Evolutionary conservation across 2,797 vertebrate species (phyloP), one percentile per base, ranked within the genome.

Genomic region (Bucorvus abyssinicus): DNA sequence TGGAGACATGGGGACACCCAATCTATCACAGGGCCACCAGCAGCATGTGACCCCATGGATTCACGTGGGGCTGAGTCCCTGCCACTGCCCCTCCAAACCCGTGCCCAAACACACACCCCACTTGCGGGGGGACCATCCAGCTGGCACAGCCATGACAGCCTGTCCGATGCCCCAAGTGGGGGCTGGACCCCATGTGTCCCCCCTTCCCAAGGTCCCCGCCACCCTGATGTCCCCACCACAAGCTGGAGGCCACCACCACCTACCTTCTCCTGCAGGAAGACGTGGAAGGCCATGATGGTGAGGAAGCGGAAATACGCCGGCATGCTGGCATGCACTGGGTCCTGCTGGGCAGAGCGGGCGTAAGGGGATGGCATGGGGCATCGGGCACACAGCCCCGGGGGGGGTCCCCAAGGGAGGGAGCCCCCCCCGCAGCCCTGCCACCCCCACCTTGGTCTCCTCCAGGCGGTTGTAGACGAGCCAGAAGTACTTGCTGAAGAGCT

Each of bases 181-280:
- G 14, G 19, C 44, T 32, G 26, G 38, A 75, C 38, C 26, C 13
- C 34, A 12, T 6, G 9, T 67, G 0, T 6, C 10, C 9, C 9
- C 2, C 9, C 55, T 26, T 12, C 34, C 26, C 4, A 1, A 59
- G 26, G 44, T 74, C 34, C 56, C 29, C 29, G 32, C 6, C 49
- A 67, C 44, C 12, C 5, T 30, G 19, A 82, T 1, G 2, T 10
- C 50, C 22, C 12, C 16, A 12, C 19, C n/a, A 18, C 59, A 36
- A 53, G 21, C 67, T 50, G 14, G 6, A 73, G 15, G 21, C 17
- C 40, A 34, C 21, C 69, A 40, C 3, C 29, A 2, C 87, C 52
- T 90, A 99, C 99, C 98, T 99, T 99, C 95, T 99, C 99, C 93
- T 99, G 98, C 44, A 99, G 98, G 96, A 99, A 99, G 75, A 99